Conservation (phyloP, 1,140 invertebrate species). For the Venturia canescens region DNA sequence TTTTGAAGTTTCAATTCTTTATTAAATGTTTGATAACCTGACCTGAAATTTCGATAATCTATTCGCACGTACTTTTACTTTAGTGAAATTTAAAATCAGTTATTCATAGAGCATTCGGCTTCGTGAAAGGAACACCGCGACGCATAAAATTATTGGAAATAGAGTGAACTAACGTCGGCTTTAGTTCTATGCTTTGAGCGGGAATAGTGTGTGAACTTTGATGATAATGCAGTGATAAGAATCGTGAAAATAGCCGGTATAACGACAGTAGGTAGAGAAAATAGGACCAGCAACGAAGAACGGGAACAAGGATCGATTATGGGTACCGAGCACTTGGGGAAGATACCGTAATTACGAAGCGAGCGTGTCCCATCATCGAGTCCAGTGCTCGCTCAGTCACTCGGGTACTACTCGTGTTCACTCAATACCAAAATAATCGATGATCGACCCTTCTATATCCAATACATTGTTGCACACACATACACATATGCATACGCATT, state of each 20-base stretch:
- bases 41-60: too few relatives aligned
- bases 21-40: too few relatives aligned
- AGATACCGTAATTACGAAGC: slow-evolving; percentile 49
- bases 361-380: slow-evolving; percentile 43
- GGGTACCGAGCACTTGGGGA: slow-evolving; percentile 30
- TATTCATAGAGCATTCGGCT: too few relatives aligned
- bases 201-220: neutral
- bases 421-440: slow-evolving; percentile 55
- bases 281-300: slow-evolving; percentile 23
- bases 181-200: neutral
- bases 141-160: neutral
- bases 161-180: too few relatives aligned
- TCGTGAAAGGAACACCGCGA: too few relatives aligned
- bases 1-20: too few relatives aligned
- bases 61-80: too few relatives aligned
- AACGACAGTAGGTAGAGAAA: slow-evolving; percentile 2
- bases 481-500: neutral
- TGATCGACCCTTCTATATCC: slow-evolving; percentile 42
- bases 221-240: neutral
- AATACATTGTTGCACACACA: neutral
- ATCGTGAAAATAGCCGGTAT: neutral
- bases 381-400: slow-evolving; percentile 44
- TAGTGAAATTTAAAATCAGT: too few relatives aligned
- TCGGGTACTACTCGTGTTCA: slow-evolving; percentile 40
- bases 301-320: slow-evolving; percentile 34